Evolutionary conservation across 2,797 vertebrate genomes (phyloP), one percentile per base, ranked within the genome.

Genomic region (Lepus townsendii): DNA sequence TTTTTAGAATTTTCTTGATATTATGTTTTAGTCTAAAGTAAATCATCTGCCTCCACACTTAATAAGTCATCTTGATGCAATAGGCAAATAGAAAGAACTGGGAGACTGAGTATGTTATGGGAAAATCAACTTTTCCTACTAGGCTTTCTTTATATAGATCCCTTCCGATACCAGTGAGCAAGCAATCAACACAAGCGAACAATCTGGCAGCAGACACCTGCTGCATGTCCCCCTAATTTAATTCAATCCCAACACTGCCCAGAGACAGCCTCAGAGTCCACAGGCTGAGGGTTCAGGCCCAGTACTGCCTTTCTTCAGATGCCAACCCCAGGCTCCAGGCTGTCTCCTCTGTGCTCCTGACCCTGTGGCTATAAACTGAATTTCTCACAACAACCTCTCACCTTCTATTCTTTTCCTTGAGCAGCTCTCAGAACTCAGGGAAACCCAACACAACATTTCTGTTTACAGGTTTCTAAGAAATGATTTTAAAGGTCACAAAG

Each of bases 101-200:
- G 14, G 24, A 71, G 54, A 62, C 32, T 27, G 22, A 24, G 76
- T 2, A 17, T 38, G 7, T 62, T 38, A 9, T 13, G 4, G 57
- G 24, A 14, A 11, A 38, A 12, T 30, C 47, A 47, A 26, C 22
- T 69, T 14, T 6, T 66, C 30, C 7, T 24, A 5, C 47, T 32
- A 7, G 14, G 20, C 35, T 5, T 7, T 11, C 2, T 3, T 19
- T 14, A 42, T 7, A 9, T 20, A 27, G 13, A 13, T 30, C 57
- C 1, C 32, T 42, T 27, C 30, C 24, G 30, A 83, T 2, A 50
- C 19, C 65, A 32, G 2, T 32, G 11, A 3, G 8, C 16, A 3
- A 2, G 8, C 30, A 3, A 5, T 17, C 4, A 2, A 26, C 24
- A 4, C 11, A 22, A 52, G 30, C 10, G 22, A 32, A 10, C 2